Conservation (phyloP, 1,140 invertebrate genomes). For the Nephila pilipes region DNA sequence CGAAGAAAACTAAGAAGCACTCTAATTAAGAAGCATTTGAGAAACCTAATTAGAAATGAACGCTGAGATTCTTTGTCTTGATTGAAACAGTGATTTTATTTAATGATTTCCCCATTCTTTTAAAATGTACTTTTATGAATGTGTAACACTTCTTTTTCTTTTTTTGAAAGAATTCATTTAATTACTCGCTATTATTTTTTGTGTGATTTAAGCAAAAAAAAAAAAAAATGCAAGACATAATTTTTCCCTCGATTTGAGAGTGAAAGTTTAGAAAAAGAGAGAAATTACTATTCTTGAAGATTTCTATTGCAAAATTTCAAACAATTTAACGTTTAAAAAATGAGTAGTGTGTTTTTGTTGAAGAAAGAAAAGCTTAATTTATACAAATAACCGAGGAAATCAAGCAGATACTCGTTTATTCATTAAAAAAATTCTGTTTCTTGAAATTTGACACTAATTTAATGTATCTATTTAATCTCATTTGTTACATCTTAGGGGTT, state of each 20-base stretch:
- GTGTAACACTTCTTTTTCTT: background rate
- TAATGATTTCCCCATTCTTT: background rate
- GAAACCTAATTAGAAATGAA: background rate
- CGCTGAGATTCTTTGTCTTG: background rate
- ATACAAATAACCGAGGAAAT: no score
- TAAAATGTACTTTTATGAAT: background rate
- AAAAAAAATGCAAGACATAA: background rate
- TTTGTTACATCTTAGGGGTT: no score
- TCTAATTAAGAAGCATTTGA: conserved; percentile 24
- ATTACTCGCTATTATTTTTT: background rate
- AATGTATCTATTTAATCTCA: no score
- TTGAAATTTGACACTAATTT: no score
- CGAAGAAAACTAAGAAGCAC: background rate
- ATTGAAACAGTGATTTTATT: conserved; percentile 12
- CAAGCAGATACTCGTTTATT: no score
- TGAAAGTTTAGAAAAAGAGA: background rate
- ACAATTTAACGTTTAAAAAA: no score
- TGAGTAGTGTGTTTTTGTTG: no score
- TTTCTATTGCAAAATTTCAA: no score
- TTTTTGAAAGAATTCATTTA: background rate
- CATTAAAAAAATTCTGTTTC: no score
- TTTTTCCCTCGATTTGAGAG: background rate
- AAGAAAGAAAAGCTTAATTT: no score
- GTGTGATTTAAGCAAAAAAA: no score
- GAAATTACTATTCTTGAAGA: no score